Evolutionary conservation across 2,888 invertebrate genomes (phyloP).

Genomic region (Crossocerus cetratus): DNA sequence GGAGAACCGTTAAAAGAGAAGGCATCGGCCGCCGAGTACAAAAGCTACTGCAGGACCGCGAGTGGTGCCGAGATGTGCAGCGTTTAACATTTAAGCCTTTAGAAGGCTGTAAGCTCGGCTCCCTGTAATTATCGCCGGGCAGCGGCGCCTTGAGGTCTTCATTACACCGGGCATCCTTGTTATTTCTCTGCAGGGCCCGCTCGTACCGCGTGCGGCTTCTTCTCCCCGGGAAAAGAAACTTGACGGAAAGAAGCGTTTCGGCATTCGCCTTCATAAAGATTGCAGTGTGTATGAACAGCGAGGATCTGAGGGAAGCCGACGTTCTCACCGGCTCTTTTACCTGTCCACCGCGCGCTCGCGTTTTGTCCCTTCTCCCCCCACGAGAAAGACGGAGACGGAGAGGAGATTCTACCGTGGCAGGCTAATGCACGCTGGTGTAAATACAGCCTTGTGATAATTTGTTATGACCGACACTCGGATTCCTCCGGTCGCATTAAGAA

Average conservation of each 20-base stretch:
- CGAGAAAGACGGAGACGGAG: background rate
- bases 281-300: slow-evolving; percentile 28
- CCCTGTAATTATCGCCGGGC: slow-evolving; percentile 77
- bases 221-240: background rate
- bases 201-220: slow-evolving; percentile 25
- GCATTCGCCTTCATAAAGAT: slow-evolving; percentile 61
- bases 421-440: no score
- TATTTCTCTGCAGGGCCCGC: slow-evolving; percentile 71
- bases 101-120: slow-evolving; percentile 76
- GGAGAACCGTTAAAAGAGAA: slow-evolving; percentile 19
- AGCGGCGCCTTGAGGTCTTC: slow-evolving; percentile 78
- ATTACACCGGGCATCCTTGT: slow-evolving; percentile 76
- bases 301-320: slow-evolving; percentile 3
- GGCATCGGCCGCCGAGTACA: slow-evolving; percentile 59
- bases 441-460: no score
- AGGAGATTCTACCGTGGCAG: background rate
- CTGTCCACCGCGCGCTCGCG: slow-evolving; percentile 4
- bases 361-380: background rate
- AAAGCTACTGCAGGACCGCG: slow-evolving; percentile 71
- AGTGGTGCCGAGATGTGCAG: slow-evolving; percentile 70
- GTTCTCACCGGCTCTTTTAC: slow-evolving; percentile 16
- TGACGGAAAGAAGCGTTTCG: slow-evolving; percentile 47
- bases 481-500: no score
- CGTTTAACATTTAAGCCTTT: slow-evolving; percentile 77
- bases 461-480: no score